phyloP scores from a whole-genome alignment of 2,113 vertebrate genomes.

The Phalacrocorax pelagicus region DNA sequence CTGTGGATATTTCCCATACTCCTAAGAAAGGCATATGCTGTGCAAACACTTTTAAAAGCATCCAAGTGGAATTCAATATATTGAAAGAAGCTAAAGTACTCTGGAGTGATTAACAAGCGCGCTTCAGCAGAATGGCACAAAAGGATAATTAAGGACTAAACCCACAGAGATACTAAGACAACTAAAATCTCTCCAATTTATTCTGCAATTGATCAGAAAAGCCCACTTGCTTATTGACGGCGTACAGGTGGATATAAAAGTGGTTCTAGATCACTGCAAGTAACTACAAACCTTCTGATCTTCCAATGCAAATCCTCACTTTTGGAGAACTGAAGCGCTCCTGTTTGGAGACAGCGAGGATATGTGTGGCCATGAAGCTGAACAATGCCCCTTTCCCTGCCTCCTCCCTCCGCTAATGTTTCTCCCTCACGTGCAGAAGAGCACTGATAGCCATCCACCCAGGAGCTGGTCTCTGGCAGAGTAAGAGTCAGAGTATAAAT shows the following conservation, averaged over 20 bases:
- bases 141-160: conserved; percentile 25
- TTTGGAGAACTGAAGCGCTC: not conserved
- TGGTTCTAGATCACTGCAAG: not conserved
- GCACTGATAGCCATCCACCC: not conserved
- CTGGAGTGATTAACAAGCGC: not conserved
- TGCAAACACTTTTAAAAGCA: not conserved
- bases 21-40: conserved; percentile 4
- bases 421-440: not conserved
- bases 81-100: conserved; percentile 32
- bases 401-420: not conserved
- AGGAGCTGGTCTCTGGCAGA: not conserved
- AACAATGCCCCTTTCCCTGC: not conserved
- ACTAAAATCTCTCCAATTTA: not conserved
- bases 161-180: not conserved
- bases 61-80: conserved; percentile 44
- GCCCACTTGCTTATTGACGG: not conserved
- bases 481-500: not conserved
- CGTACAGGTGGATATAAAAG: not conserved
- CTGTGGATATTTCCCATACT: conserved; percentile 33
- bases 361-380: not conserved
- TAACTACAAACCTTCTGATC: not conserved
- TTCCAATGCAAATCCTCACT: not conserved
- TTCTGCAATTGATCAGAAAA: not conserved
- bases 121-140: not conserved
- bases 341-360: not conserved